These are phyloP conservation scores for Hestina assimilis DNA, from an alignment of 1,140 invertebrate species.

Conservation along the genomic window DNA sequence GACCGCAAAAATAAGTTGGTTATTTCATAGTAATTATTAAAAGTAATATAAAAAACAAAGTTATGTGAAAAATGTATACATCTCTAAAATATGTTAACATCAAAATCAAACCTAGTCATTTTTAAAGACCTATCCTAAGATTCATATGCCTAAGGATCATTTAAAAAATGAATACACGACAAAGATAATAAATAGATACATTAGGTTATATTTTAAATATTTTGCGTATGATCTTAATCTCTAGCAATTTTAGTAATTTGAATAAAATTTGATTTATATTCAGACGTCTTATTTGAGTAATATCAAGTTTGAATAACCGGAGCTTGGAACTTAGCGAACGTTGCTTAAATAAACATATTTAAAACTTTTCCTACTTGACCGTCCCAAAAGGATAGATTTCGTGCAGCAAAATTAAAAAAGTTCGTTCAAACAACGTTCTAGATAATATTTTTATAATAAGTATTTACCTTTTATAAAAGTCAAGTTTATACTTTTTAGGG, in stretches of 20 bases:
- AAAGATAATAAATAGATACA: not conserved
- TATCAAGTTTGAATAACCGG: constrained; percentile 40
- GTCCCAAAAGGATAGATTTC: constrained; percentile 50
- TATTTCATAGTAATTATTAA: too few species aligned
- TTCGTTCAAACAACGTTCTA: constrained; percentile 49
- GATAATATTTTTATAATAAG: constrained; percentile 23
- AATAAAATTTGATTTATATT: constrained; percentile 39
- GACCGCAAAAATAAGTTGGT: too few species aligned
- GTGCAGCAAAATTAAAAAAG: constrained; percentile 62
- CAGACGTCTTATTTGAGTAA: constrained; percentile 34
- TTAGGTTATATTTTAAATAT: not conserved
- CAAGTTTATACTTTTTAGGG: too few species aligned
- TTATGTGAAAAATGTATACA: too few species aligned
- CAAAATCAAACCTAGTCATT: too few species aligned
- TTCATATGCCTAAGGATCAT: too few species aligned
- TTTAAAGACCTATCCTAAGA: too few species aligned
- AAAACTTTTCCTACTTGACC: constrained; percentile 55
- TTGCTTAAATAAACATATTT: constrained; percentile 49
- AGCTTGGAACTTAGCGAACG: constrained; percentile 33
- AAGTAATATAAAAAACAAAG: too few species aligned
- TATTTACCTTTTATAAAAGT: constrained; percentile 13
- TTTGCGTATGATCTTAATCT: constrained; percentile 13
- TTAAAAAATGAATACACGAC: too few species aligned
- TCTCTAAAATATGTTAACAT: too few species aligned
- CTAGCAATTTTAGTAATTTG: constrained; percentile 22